These are phyloP conservation scores for Mastigias papua DNA, from an alignment of 30 jellyfish, hydroid and myxozoan genomes.

Conservation along the genomic window DNA sequence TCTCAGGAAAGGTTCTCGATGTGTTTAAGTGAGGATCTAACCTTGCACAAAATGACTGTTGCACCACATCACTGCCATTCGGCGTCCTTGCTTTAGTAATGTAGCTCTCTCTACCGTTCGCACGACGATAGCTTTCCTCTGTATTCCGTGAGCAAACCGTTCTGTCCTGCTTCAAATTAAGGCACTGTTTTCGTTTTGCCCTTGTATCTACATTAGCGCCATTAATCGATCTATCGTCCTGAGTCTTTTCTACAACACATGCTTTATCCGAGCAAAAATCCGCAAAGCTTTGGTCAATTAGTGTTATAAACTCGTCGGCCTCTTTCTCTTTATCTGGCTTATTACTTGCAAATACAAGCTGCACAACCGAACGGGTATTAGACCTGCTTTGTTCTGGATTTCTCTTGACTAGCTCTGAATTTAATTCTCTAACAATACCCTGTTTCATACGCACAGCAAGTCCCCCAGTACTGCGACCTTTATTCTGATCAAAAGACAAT, in stretches of 20 bases:
- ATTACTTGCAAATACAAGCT: constrained; percentile 35
- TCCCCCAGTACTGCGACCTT: neutral
- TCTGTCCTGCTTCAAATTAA: neutral
- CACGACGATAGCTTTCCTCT: neutral
- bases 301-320: constrained; percentile 34
- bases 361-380: constrained; percentile 48
- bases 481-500: neutral
- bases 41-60: neutral
- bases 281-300: constrained; percentile 50
- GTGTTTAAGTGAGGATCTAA: constrained; percentile 12
- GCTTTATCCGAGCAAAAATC: constrained; percentile 23
- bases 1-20: neutral
- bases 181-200: neutral
- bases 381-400: constrained; percentile 12
- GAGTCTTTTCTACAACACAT: neutral
- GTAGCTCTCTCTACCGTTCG: neutral
- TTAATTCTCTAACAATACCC: constrained; percentile 42
- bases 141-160: neutral
- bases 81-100: neutral
- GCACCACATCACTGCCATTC: neutral
- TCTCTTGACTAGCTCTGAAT: constrained; percentile 26
- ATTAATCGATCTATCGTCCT: constrained; percentile 51
- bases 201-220: constrained; percentile 12
- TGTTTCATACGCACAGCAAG: constrained; percentile 18
- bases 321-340: constrained; percentile 43